phyloP scores from a whole-genome alignment of 2,888 invertebrate species.

The Monoplex corrugatus region DNA sequence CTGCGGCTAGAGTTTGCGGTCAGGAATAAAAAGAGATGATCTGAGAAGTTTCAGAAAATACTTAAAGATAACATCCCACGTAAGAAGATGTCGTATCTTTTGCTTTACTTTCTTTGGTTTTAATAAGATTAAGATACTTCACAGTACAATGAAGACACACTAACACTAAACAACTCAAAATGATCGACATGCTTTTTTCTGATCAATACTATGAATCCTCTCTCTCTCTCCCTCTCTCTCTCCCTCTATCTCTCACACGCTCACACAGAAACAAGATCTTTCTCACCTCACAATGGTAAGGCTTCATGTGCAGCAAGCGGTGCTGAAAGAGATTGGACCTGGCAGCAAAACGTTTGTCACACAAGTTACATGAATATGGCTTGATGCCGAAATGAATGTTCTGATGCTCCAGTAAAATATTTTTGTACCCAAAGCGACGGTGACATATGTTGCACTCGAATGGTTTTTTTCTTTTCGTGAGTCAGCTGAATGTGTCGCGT shows the following conservation, averaged over 20 bases:
- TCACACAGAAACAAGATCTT: conserved; percentile 56
- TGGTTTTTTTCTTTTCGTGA: conserved; percentile 67
- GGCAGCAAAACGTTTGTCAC: conserved; percentile 76
- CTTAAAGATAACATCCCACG: too few species aligned
- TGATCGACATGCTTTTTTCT: too few species aligned
- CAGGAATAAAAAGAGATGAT: too few species aligned
- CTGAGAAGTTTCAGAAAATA: too few species aligned
- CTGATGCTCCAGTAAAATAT: conserved; percentile 76
- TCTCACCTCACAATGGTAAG: conserved; percentile 70
- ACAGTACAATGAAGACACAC: too few species aligned
- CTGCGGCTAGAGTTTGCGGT: too few species aligned
- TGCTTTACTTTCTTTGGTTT: too few species aligned
- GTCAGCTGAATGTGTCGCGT: conserved; percentile 72
- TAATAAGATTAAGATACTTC: too few species aligned
- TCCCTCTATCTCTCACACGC: conserved; percentile 68
- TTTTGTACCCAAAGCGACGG: conserved; percentile 75
- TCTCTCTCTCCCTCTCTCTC: conserved; percentile 46
- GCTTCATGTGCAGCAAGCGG: conserved; percentile 72
- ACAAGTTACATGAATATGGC: conserved; percentile 75
- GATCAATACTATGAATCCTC: too few species aligned
- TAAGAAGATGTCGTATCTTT: too few species aligned
- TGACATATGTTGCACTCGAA: conserved; percentile 68
- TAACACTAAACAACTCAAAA: too few species aligned
- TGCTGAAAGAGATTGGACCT: conserved; percentile 76
- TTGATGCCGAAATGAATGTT: conserved; percentile 77